Percentiles rank a stretch among this genome's conserved stretches.
These are phyloP conservation scores for Leptosomus discolor DNA, from an alignment of 2,113 vertebrate genomes.

Conservation along the genomic window DNA sequence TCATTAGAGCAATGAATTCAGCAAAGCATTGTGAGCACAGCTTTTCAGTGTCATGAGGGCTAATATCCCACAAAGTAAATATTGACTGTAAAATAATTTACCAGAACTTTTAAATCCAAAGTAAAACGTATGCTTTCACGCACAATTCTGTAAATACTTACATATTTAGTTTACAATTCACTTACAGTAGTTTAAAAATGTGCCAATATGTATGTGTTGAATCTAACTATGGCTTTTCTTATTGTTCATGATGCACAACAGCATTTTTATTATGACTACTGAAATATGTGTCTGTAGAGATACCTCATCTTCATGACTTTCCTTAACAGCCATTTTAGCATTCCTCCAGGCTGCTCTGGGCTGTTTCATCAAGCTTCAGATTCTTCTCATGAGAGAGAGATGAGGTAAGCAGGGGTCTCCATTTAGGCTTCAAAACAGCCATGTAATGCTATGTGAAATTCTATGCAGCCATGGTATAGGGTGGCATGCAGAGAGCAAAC, in stretches of 20 bases:
- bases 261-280: neutral
- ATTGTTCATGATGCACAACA: neutral
- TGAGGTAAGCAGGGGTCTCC: constrained; percentile 75
- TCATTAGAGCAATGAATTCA: neutral
- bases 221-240: neutral
- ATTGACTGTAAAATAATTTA: neutral
- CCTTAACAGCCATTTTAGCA: constrained; percentile 40
- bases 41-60: neutral
- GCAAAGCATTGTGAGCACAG: neutral
- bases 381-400: constrained; percentile 70
- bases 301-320: constrained; percentile 35
- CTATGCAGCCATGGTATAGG: constrained; percentile 39
- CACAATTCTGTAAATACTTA: neutral
- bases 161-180: neutral
- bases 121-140: neutral
- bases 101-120: neutral
- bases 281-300: neutral
- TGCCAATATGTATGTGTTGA: neutral
- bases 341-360: constrained; percentile 52
- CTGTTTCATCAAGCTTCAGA: constrained; percentile 54
- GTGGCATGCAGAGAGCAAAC: constrained; percentile 68
- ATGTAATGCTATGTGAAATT: constrained; percentile 58
- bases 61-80: neutral
- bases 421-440: constrained; percentile 55
- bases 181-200: neutral